Conservation (phyloP, 2,113 vertebrate genomes). For the Rhabdomys dilectus region DNA sequence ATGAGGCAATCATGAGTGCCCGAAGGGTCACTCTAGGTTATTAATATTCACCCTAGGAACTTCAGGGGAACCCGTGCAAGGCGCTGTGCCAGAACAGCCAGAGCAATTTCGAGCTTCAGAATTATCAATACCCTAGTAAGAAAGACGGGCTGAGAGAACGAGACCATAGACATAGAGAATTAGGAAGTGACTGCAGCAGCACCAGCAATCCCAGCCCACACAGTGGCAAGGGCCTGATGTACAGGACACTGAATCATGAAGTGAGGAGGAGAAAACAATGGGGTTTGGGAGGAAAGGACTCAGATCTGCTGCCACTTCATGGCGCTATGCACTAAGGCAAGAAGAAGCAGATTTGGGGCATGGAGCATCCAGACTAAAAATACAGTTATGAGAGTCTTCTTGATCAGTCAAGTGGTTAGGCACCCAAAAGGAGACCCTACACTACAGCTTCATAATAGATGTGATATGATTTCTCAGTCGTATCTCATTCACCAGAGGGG, state of each 20-base stretch:
- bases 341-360: not conserved
- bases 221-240: too few relatives aligned
- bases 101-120: not conserved
- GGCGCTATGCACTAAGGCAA: not conserved
- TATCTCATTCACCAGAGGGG: not conserved
- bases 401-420: not conserved
- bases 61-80: not conserved
- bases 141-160: not conserved
- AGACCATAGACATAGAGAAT: not conserved
- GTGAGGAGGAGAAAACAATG: not conserved
- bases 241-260: not conserved
- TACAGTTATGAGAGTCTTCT: not conserved
- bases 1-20: not conserved
- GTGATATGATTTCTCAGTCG: not conserved
- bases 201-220: not conserved
- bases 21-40: not conserved
- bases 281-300: not conserved
- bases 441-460: not conserved
- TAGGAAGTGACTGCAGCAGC: not conserved
- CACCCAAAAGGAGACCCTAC: not conserved
- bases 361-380: not conserved
- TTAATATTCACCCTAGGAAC: constrained; percentile 14
- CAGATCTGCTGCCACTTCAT: not conserved
- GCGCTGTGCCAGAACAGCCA: not conserved
- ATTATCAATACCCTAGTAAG: not conserved